A percentile compares a stretch with the other conserved stretches of the same genome.
phyloP scores from a whole-genome alignment of 2,113 vertebrate genomes.

The Ibidorhyncha struthersii region DNA sequence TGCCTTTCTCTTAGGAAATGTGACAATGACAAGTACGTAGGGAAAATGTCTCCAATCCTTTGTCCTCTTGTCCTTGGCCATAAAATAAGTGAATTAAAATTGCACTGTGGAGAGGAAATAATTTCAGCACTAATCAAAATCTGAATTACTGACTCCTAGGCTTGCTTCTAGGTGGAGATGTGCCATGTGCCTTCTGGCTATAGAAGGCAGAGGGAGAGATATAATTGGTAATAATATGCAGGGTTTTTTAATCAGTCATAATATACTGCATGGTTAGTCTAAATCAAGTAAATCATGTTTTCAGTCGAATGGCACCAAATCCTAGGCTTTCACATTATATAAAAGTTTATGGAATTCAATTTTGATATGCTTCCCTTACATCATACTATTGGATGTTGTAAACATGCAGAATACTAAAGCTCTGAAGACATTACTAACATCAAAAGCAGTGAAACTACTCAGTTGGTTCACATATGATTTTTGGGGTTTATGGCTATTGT shows the following conservation, averaged over 20 bases:
- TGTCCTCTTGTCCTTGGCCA: not conserved
- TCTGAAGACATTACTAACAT: not conserved
- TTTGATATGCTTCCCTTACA: not conserved
- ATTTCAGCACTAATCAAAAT: not conserved
- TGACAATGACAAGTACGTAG: not conserved
- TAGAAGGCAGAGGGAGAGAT: not conserved
- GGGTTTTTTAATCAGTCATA: not conserved
- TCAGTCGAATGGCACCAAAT: not conserved
- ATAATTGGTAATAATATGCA: not conserved
- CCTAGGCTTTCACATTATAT: not conserved
- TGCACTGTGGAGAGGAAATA: not conserved
- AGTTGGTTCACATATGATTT: not conserved
- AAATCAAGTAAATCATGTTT: not conserved
- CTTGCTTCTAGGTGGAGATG: not conserved
- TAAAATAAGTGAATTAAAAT: not conserved
- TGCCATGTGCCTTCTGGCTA: not conserved
- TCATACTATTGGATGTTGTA: not conserved
- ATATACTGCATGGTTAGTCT: not conserved
- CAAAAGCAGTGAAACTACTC: not conserved
- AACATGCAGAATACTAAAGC: not conserved
- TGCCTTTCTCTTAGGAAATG: not conserved
- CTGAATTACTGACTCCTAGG: not conserved
- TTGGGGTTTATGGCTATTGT: not conserved
- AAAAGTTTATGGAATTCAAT: not conserved
- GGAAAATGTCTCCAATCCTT: not conserved